Base-by-base conservation (phyloP, 2,797 vertebrate genomes). In the Micromesistius poutassou region DNA sequence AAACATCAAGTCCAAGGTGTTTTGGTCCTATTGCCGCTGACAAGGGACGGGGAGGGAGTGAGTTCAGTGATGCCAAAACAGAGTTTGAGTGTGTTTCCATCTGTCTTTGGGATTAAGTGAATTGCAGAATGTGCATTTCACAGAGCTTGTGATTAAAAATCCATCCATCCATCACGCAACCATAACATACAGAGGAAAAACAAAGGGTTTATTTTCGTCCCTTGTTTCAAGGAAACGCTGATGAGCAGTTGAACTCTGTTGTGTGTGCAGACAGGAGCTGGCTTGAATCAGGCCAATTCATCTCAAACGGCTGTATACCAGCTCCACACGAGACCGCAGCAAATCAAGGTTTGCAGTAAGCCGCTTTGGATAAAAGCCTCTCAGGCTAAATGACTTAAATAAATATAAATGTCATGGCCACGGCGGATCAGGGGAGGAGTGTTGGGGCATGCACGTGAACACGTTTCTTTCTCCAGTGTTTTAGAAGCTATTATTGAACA, bases 91-190 rank as follows among this genome's bases (percentile, higher is more conserved):
- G 82, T 30, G 78, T 74, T 84, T 84, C 78, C 78, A 74, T 73
- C 74, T 71, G 80, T 86, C 83, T 77, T 89, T 79, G 74, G 33
- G 25, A 50, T 40, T 2, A 79, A 78, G 84, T 85, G 81, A 84
- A 76, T 89, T 30, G 81, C 86, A 85, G 81, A 79, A 78, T 76
- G 79, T 70, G 66, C 71, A 75, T 77, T 84, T 76, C 80, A 71
- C 77, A 73, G 84, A 86, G 80, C 74, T 79, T 72, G 1, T 42
- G 73, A 76, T 76, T 84, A 35, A 86, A 84, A 86, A 81, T 55
- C 55, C 0, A 62, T 62, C 55, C n/a, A n/a, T n/a, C n/a, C n/a
- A n/a, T 16, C 62, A 28, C 13, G 25, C 25, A 10, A 13, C 30
- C 30, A 33, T 71, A 31, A 6, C 70, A 31, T 42, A 74, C 73